These are phyloP conservation scores for Notothenia rossii DNA, from an alignment of 2,113 vertebrate species.

Conservation along the genomic window DNA sequence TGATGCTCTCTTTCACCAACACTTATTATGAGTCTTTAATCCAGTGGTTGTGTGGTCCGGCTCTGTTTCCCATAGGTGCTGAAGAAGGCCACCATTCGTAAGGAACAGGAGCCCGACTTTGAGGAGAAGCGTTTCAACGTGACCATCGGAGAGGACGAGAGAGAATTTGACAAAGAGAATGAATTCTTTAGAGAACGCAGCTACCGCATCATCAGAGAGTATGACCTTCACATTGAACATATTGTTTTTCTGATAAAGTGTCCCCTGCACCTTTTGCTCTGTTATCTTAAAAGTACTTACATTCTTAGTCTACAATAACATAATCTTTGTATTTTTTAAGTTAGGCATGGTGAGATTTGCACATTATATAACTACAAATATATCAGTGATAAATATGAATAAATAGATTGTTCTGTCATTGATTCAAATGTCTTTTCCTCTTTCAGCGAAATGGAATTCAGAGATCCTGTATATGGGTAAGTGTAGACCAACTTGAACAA, in stretches of 20 bases:
- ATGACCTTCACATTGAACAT: constrained; percentile 8
- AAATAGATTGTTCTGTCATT: not conserved
- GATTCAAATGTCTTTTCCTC: constrained; percentile 5
- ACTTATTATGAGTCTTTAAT: not conserved
- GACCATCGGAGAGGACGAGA: constrained; percentile 96
- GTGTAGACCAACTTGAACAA: constrained; percentile 25
- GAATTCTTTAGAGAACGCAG: constrained; percentile 97
- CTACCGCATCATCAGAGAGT: constrained; percentile 94
- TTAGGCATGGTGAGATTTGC: not conserved
- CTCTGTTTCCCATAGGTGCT: constrained; percentile 84
- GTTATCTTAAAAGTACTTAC: not conserved
- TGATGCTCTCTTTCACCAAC: not conserved
- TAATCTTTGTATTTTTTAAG: not conserved
- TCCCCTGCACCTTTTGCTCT: too few species aligned
- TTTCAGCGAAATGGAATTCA: constrained; percentile 88
- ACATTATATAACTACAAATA: not conserved
- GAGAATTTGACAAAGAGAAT: constrained; percentile 99
- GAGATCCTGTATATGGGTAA: constrained; percentile 91
- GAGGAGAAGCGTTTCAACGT: constrained; percentile 98
- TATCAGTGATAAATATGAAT: not conserved
- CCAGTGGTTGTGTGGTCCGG: not conserved
- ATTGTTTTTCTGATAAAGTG: not conserved
- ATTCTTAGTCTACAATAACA: not conserved
- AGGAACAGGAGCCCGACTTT: constrained; percentile 98
- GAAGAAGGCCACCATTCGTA: constrained; percentile 98